These are phyloP conservation scores for Percopsis omiscomaycus DNA, from an alignment of 2,797 vertebrate species.

Conservation along the genomic window DNA sequence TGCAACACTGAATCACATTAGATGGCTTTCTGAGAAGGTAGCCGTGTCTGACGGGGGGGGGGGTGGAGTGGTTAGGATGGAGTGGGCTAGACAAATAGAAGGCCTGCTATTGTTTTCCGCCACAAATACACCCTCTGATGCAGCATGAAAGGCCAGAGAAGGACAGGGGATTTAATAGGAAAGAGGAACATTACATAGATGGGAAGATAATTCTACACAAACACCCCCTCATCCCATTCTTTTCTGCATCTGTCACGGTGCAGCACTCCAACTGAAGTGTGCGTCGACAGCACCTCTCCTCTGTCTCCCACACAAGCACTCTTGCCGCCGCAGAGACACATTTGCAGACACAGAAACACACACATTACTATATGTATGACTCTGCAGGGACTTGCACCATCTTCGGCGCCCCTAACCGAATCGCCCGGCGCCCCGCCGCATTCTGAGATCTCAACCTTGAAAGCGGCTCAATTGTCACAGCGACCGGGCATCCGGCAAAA, in stretches of 20 bases:
- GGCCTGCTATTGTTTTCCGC: conserved; percentile 1
- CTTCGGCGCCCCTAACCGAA: too few species aligned
- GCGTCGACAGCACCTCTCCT: too few species aligned
- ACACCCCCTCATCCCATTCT: not conserved
- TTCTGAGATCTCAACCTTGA: too few species aligned
- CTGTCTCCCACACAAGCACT: not conserved
- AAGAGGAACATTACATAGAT: conserved; percentile 1
- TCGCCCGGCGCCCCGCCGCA: too few species aligned
- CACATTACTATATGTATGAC: too few species aligned
- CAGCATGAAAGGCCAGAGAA: conserved; percentile 15
- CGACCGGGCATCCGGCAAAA: too few species aligned
- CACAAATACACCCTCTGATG: conserved; percentile 48
- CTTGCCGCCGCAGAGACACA: not conserved
- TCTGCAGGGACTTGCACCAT: too few species aligned
- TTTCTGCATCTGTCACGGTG: too few species aligned
- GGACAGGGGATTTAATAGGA: not conserved
- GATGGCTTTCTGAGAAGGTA: conserved; percentile 47
- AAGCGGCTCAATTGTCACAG: too few species aligned
- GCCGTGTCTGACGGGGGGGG: conserved; percentile 49
- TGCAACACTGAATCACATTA: conserved; percentile 39
- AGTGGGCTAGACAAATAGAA: not conserved
- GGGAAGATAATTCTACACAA: conserved; percentile 15
- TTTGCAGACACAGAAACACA: not conserved
- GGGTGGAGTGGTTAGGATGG: conserved; percentile 22
- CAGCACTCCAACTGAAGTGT: too few species aligned